Percentiles rank a stretch among this genome's conserved stretches.
Evolutionary conservation across 2,888 invertebrate genomes (phyloP).

Genomic region (Drosophila greeni): DNA sequence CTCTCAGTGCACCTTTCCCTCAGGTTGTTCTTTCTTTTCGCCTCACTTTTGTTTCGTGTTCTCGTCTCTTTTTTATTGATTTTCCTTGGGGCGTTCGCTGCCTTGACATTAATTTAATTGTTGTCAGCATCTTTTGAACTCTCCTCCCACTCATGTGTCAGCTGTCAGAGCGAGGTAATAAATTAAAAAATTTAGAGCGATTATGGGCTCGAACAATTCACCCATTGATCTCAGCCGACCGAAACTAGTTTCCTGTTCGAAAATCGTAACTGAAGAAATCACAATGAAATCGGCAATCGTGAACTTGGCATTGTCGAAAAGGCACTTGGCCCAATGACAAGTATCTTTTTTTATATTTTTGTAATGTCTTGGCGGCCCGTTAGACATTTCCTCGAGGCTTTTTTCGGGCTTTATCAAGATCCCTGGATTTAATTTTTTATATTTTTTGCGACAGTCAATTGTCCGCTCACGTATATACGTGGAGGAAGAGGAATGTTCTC

Average conservation of each 20-base stretch:
- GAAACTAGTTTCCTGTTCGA: constrained; percentile 59
- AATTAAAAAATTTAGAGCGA: constrained; percentile 66
- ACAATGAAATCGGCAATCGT: constrained; percentile 33
- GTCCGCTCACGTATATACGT: constrained; percentile 58
- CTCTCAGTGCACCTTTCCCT: constrained; percentile 24
- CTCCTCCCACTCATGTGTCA: constrained; percentile 33
- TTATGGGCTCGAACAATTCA: constrained; percentile 60
- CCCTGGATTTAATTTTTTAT: constrained; percentile 13
- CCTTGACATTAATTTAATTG: constrained; percentile 72
- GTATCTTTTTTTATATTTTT: constrained; percentile 34
- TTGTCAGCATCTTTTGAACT: constrained; percentile 74
- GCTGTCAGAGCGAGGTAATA: constrained; percentile 60
- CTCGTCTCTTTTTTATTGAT: constrained; percentile 58
- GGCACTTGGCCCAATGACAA: constrained; percentile 48
- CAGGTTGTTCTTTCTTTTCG: constrained; percentile 26
- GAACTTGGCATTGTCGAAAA: constrained; percentile 39
- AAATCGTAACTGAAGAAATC: constrained; percentile 20
- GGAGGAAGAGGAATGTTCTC: constrained; percentile 34
- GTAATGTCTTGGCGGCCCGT: constrained; percentile 16
- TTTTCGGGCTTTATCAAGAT: constrained; percentile 42
- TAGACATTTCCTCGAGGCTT: constrained; percentile 39
- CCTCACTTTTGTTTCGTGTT: constrained; percentile 13
- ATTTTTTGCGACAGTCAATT: constrained; percentile 43
- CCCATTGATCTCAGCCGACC: constrained; percentile 60
- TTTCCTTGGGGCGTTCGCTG: constrained; percentile 48